Conservation (phyloP, 2,888 invertebrate genomes). For the Orthosia gracilis region DNA sequence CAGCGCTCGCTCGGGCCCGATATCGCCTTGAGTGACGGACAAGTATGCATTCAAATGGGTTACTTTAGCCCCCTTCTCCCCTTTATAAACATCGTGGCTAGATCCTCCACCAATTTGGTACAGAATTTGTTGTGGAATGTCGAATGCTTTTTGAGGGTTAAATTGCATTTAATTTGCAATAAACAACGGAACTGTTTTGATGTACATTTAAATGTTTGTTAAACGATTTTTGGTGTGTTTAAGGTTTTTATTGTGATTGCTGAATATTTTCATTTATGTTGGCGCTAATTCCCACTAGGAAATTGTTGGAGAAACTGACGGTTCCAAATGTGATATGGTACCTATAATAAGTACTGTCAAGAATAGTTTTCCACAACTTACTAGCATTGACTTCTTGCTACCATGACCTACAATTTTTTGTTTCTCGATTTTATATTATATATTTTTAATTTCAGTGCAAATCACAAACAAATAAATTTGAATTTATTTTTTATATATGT, state of each 20-base stretch:
- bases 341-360: no score
- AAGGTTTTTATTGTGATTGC: slow-evolving; percentile 61
- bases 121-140: slow-evolving; percentile 90
- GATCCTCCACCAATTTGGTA: slow-evolving; percentile 88
- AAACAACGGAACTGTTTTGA: slow-evolving; percentile 85
- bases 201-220: slow-evolving; percentile 72
- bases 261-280: slow-evolving; percentile 31
- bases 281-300: not conserved
- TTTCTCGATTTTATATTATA: no score
- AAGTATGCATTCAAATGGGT: slow-evolving; percentile 94
- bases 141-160: slow-evolving; percentile 89
- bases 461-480: no score
- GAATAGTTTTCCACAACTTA: no score
- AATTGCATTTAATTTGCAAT: slow-evolving; percentile 91
- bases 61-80: slow-evolving; percentile 91
- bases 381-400: no score
- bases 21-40: slow-evolving; percentile 94
- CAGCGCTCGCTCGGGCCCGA: slow-evolving; percentile 84
- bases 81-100: slow-evolving; percentile 86
- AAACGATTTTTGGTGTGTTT: slow-evolving; percentile 67
- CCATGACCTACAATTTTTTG: no score
- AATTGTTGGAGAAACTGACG: not conserved
- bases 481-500: no score
- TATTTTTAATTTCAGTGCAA: no score
- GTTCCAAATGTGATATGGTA: no score